These are phyloP conservation scores for Chrysogorgia sp. DNA, from an alignment of 92 coral and sea anemone species.

Conservation along the genomic window DNA sequence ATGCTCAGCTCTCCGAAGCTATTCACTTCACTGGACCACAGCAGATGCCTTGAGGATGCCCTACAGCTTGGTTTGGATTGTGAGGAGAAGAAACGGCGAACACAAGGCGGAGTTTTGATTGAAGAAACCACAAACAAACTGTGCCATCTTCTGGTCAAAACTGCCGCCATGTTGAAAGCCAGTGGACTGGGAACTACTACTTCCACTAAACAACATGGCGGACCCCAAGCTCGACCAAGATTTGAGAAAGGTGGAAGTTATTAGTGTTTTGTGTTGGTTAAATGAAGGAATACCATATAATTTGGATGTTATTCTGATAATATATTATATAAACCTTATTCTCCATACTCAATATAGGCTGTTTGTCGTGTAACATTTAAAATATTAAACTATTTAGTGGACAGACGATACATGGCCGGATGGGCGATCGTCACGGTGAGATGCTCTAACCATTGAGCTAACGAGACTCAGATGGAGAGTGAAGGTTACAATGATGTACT, in stretches of 20 bases:
- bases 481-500: no score
- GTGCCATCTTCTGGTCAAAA: background rate
- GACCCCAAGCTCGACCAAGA: slow-evolving; percentile 84
- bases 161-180: slow-evolving; percentile 3
- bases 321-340: background rate
- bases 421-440: no score
- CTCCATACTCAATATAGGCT: no score
- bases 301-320: background rate
- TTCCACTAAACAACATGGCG: slow-evolving; percentile 77
- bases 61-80: background rate
- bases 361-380: background rate
- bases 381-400: no score
- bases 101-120: background rate
- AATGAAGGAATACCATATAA: background rate
- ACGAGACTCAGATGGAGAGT: no score
- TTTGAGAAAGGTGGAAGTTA: slow-evolving; percentile 74
- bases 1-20: slow-evolving; percentile 18
- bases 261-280: background rate
- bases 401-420: no score
- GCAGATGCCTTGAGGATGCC: background rate
- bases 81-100: background rate
- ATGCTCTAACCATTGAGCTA: no score
- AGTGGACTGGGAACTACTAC: background rate
- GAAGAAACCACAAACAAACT: background rate
- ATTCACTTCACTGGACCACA: background rate